Conservation (phyloP, 2,797 vertebrate species). For the Micromesistius poutassou region DNA sequence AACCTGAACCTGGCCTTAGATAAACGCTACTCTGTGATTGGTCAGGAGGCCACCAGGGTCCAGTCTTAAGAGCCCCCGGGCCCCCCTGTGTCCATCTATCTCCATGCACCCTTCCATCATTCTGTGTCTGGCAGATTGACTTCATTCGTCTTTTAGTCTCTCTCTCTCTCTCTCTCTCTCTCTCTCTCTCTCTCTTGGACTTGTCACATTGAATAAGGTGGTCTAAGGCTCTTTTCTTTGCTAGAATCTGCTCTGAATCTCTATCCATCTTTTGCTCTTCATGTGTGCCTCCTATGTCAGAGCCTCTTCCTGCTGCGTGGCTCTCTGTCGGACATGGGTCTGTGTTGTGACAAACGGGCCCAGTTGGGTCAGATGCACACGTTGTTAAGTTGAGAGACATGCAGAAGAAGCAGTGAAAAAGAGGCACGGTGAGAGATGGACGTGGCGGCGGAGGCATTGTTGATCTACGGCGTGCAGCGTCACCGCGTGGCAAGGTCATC, state of each 20-base stretch:
- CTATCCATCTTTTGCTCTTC: neutral
- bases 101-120: constrained; percentile 27
- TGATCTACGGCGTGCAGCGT: constrained; percentile 40
- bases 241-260: neutral
- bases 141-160: constrained; percentile 15
- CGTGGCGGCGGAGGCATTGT: constrained; percentile 29
- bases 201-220: neutral
- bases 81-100: constrained; percentile 21
- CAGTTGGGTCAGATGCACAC: neutral
- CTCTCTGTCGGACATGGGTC: neutral
- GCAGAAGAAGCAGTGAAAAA: constrained; percentile 3
- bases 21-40: constrained; percentile 34
- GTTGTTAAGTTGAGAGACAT: neutral
- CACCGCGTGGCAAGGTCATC: constrained; percentile 58
- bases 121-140: constrained; percentile 16
- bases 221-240: neutral
- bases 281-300: neutral
- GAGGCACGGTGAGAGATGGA: neutral
- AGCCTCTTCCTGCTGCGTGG: neutral
- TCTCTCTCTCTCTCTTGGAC: neutral
- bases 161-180: constrained; percentile 4
- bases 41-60: constrained; percentile 18
- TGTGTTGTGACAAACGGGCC: neutral
- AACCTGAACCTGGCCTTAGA: constrained; percentile 19
- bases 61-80: constrained; percentile 8